These are phyloP conservation scores for Scylla paramamosain DNA, from an alignment of 1,140 invertebrate species.

Conservation along the genomic window DNA sequence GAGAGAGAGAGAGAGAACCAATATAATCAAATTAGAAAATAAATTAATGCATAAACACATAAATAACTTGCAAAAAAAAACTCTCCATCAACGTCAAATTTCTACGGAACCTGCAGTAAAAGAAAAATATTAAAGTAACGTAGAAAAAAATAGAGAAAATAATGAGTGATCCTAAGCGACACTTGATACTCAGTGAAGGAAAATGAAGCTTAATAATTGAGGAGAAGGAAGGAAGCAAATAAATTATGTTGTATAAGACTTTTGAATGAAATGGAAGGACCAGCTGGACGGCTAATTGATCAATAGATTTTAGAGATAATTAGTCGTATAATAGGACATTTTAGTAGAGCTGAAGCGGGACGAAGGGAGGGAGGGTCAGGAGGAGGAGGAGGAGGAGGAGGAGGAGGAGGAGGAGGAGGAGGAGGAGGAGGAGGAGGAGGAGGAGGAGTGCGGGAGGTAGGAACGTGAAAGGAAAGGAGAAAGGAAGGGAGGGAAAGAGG, in stretches of 20 bases:
- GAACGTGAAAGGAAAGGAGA: neutral
- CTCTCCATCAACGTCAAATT: too few relatives aligned
- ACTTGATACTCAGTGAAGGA: too few relatives aligned
- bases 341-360: neutral
- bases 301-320: slow-evolving; percentile 24
- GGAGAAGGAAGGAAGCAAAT: neutral
- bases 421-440: neutral
- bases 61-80: neutral
- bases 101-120: too few relatives aligned
- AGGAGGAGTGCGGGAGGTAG: neutral
- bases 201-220: too few relatives aligned
- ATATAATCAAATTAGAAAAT: too few relatives aligned
- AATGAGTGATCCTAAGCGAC: too few relatives aligned
- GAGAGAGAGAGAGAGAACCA: too few relatives aligned
- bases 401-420: slow-evolving; percentile 8
- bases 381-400: neutral
- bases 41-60: neutral
- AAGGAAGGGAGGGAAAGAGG: too few relatives aligned
- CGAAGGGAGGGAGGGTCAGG: neutral
- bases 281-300: slow-evolving; percentile 1
- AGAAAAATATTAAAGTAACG: too few relatives aligned
- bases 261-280: neutral
- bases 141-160: too few relatives aligned
- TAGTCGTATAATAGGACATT: slow-evolving; percentile 14
- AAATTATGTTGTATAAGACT: neutral